These are phyloP conservation scores for Champsocephalus gunnari DNA, from an alignment of 2,797 vertebrate genomes.

Conservation along the genomic window DNA sequence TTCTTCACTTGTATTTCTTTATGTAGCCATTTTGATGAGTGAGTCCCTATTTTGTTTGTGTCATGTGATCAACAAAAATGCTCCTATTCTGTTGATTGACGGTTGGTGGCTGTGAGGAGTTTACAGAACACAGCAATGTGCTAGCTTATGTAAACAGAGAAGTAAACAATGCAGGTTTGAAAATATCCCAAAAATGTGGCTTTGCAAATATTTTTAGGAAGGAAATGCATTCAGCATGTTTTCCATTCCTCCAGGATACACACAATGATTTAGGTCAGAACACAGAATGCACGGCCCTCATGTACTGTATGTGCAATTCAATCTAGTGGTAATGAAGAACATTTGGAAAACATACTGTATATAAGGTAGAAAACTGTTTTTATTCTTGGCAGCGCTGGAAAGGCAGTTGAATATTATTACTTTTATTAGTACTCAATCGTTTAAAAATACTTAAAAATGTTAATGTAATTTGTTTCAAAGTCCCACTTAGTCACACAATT, in stretches of 20 bases:
- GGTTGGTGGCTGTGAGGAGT: background rate
- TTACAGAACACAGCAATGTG: background rate
- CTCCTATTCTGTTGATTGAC: background rate
- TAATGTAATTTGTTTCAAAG: background rate
- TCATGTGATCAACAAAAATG: background rate
- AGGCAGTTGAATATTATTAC: background rate
- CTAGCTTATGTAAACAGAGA: background rate
- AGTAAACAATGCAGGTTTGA: constrained; percentile 7
- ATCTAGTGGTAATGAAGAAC: background rate
- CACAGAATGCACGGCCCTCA: background rate
- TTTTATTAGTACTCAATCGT: background rate
- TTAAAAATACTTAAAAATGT: background rate
- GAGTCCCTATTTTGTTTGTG: constrained; percentile 10
- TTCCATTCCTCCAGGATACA: background rate
- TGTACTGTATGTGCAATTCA: background rate
- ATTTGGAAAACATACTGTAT: background rate
- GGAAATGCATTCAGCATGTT: constrained; percentile 1
- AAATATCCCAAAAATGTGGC: background rate
- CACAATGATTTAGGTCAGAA: constrained; percentile 1
- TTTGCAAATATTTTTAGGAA: background rate
- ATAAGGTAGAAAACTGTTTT: background rate
- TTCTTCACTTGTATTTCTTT: background rate
- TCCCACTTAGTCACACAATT: background rate
- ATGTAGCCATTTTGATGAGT: constrained; percentile 4
- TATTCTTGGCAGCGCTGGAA: background rate